Percentiles rank a stretch among this genome's conserved stretches.
Conservation (phyloP, 2,797 vertebrate genomes). For the Rhabdomys pumilio region DNA sequence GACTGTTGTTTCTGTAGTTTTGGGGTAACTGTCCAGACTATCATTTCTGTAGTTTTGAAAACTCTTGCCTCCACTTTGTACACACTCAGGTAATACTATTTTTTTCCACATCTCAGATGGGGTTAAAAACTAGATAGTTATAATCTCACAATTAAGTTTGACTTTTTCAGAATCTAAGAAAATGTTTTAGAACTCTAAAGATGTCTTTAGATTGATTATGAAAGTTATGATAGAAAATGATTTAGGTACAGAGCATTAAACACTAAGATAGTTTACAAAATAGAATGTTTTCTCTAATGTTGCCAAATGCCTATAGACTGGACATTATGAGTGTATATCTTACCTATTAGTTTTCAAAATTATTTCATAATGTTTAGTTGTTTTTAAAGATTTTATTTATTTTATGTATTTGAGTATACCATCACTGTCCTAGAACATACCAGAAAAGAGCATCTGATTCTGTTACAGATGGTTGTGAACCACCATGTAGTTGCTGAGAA, state of each 20-base stretch:
- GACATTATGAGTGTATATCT: background rate
- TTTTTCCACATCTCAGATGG: background rate
- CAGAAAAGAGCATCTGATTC: no score
- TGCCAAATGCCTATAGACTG: background rate
- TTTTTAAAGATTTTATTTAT: no score
- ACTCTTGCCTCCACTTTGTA: background rate
- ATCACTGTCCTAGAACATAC: no score
- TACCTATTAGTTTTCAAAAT: background rate
- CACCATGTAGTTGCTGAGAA: no score
- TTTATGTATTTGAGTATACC: no score
- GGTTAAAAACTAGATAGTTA: background rate
- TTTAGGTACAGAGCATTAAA: background rate
- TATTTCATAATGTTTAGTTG: background rate
- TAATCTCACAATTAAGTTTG: background rate
- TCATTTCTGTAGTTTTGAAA: background rate
- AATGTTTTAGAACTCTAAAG: background rate
- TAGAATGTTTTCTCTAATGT: background rate
- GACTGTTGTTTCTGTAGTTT: background rate
- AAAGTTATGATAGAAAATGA: background rate
- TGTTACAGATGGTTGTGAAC: no score
- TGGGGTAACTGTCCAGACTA: background rate
- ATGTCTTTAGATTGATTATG: background rate
- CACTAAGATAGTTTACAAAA: background rate
- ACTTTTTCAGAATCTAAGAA: background rate
- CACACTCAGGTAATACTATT: background rate